Evolutionary conservation across 2,888 invertebrate genomes (phyloP).

Genomic region (Cloeon dipterum): DNA sequence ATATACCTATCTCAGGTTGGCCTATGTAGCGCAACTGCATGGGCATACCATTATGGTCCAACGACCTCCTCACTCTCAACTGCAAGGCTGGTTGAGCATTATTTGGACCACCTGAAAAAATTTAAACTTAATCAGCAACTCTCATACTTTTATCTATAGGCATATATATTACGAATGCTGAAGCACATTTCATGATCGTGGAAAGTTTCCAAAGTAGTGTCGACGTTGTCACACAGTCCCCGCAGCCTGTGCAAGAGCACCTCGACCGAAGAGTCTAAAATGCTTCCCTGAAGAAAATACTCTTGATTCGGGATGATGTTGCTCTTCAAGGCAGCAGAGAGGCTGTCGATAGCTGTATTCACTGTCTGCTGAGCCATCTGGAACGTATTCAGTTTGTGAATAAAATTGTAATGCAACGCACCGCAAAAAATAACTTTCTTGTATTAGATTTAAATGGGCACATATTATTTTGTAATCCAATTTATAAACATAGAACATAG

Average conservation of each 20-base stretch:
- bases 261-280: constrained; percentile 75
- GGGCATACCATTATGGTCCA: constrained; percentile 61
- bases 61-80: constrained; percentile 59
- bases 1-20: constrained; percentile 50
- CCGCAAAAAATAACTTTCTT: too few species aligned
- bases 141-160: neutral
- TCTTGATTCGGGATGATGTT: constrained; percentile 85
- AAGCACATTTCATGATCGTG: constrained; percentile 86
- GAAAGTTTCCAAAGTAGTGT: constrained; percentile 74
- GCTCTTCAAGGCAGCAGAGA: constrained; percentile 54
- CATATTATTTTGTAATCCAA: too few species aligned
- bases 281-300: constrained; percentile 81
- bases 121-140: neutral
- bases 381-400: too few species aligned
- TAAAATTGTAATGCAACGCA: too few species aligned
- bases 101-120: neutral
- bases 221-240: constrained; percentile 83
- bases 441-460: too few species aligned
- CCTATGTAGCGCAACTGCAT: constrained; percentile 84
- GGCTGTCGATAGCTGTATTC: constrained; percentile 48
- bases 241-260: constrained; percentile 70
- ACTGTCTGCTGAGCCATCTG: constrained; percentile 19
- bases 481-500: too few species aligned
- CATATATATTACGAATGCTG: constrained; percentile 30
- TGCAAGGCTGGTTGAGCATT: constrained; percentile 32